Conservation (phyloP, 92 coral and sea anemone species). For the Actinernus sp. region DNA sequence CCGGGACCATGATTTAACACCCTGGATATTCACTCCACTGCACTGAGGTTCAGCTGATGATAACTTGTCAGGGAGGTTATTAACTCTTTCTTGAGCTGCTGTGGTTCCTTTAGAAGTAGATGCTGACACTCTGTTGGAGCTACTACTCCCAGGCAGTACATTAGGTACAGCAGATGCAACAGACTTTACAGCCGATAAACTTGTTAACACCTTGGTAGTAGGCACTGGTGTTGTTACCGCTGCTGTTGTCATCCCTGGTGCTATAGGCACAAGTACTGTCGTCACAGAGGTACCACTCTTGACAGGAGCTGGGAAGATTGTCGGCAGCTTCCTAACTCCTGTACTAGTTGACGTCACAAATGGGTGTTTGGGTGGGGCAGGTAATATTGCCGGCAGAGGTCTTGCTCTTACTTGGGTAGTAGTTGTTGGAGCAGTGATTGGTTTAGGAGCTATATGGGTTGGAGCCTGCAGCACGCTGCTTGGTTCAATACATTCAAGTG, state of each 20-base stretch:
- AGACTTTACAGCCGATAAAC: neutral
- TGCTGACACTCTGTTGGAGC: no score
- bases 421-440: constrained; percentile 51
- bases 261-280: constrained; percentile 79
- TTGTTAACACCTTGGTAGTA: neutral
- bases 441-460: constrained; percentile 63
- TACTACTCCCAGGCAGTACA: no score
- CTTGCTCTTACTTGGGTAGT: constrained; percentile 84
- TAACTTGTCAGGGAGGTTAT: no score
- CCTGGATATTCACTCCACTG: no score
- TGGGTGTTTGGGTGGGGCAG: constrained; percentile 90
- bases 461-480: constrained; percentile 53
- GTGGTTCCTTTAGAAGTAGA: no score
- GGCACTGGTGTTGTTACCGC: constrained; percentile 3
- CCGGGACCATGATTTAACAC: no score
- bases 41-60: no score
- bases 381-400: constrained; percentile 90
- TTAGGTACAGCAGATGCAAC: neutral
- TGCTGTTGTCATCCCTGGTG: constrained; percentile 50
- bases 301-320: constrained; percentile 95
- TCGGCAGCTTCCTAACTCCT: constrained; percentile 76
- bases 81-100: no score
- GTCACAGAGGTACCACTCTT: constrained; percentile 70
- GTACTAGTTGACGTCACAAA: constrained; percentile 43
- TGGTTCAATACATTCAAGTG: constrained; percentile 42